Base-by-base conservation (phyloP, 2,888 invertebrate genomes). In the Drosophila anomelani region DNA sequence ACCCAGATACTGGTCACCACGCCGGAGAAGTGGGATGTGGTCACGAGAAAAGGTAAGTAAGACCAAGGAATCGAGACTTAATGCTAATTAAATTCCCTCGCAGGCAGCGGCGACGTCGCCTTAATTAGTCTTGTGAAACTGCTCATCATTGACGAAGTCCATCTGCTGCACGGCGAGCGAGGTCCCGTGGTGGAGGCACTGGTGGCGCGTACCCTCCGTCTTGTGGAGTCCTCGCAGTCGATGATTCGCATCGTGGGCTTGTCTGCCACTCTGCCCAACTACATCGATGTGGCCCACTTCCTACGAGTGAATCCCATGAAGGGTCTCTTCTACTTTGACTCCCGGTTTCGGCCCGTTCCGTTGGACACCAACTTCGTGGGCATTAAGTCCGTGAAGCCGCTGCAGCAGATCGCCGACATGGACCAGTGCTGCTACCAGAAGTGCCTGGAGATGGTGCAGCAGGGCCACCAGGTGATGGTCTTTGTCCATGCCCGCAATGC, bases 21-120 rank as follows among this genome's bases (percentile, higher is more conserved):
- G 0, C 99, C 99, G 0, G 99, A 99, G 93, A 99, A 99, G 90
- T 99, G 99, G 99, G 99, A 99, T 92, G 98, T 99, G 8, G 98
- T 99, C 2, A 99, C 99, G 0, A 94, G 99, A 78, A 99, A 99
- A 92, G 96, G 91, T 90, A 72, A 63, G 23, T n/a, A 9, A 9
- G 7, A 17, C 32, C 12, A 17, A 4, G 4, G 0, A 17, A 13
- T 17, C n/a, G 0, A 9, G 20, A 6, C 6, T 6, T 4, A n/a
- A 20, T 20, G 13, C 20, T n/a, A 20, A 44, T 59, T 0, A 29
- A 44, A 8, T 9, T 23, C 17, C 3, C 1, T 77, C 76, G 0
- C 53, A 91, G 91, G 97, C 17, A 95, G 96, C 32, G 96, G 98
- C 9, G 98, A 98, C 91, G 96, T 97, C 7, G 96, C 97, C 57